These are phyloP conservation scores for Morus bassanus DNA, from an alignment of 2,797 vertebrate genomes.

Conservation along the genomic window DNA sequence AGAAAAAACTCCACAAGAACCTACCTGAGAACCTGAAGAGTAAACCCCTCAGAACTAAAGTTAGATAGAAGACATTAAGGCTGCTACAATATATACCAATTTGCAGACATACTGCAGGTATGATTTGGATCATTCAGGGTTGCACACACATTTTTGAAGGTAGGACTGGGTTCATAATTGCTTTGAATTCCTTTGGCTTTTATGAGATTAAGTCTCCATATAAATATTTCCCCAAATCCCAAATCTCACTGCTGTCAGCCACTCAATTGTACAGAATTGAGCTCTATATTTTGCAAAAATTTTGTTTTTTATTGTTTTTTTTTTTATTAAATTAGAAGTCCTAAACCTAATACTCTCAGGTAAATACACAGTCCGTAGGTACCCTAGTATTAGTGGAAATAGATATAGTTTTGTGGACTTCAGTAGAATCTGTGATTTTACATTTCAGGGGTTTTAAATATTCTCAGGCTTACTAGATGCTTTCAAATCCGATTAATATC, in stretches of 20 bases:
- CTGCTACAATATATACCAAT: not conserved
- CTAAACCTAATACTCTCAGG: not conserved
- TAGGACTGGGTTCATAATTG: not conserved
- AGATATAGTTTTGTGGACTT: not conserved
- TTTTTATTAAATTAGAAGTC: not conserved
- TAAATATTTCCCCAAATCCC: not conserved
- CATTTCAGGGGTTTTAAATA: not conserved
- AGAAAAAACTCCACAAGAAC: not conserved
- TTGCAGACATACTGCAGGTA: not conserved
- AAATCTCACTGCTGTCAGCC: not conserved
- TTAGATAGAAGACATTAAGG: not conserved
- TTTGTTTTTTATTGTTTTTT: too few species aligned
- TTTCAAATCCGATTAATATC: not conserved
- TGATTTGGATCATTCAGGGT: not conserved
- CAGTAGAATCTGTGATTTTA: not conserved
- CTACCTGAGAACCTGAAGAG: not conserved
- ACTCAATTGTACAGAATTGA: not conserved
- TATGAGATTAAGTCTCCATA: not conserved
- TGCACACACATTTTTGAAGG: not conserved
- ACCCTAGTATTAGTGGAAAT: not conserved
- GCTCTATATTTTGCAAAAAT: not conserved
- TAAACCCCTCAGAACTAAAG: not conserved
- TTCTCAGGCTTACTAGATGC: not conserved
- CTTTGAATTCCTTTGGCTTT: not conserved
- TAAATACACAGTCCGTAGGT: not conserved